A percentile compares a stretch with the other conserved stretches of the same genome.
Conservation (phyloP, 2,888 invertebrate genomes). For the Drosophila putrida region DNA sequence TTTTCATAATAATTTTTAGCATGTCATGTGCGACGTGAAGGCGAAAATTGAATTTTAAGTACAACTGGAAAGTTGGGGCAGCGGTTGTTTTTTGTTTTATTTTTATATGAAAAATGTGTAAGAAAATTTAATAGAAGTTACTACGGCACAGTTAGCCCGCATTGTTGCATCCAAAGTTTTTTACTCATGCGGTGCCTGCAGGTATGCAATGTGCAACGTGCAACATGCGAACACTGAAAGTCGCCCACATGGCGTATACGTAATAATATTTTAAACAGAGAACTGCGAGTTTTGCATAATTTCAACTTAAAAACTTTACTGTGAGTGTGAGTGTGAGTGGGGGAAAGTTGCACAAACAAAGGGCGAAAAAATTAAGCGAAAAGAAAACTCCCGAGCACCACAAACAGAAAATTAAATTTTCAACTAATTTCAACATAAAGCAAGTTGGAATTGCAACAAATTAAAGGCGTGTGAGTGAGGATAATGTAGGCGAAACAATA, state of each 20-base stretch:
- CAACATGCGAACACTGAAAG: constrained; percentile 43
- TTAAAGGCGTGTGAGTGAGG: constrained; percentile 34
- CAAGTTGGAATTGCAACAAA: constrained; percentile 69
- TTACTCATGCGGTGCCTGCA: constrained; percentile 59
- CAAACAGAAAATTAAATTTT: constrained; percentile 67
- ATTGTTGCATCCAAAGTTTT: constrained; percentile 57
- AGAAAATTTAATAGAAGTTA: constrained; percentile 72
- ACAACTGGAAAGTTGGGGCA: constrained; percentile 44
- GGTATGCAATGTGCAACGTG: constrained; percentile 54
- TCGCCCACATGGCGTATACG: constrained; percentile 65
- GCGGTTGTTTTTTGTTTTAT: constrained; percentile 17
- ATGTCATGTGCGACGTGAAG: constrained; percentile 17
- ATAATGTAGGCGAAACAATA: not conserved
- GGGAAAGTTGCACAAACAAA: constrained; percentile 45
- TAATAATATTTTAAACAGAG: constrained; percentile 68
- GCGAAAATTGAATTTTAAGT: constrained; percentile 61
- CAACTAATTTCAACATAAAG: constrained; percentile 71
- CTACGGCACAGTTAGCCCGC: constrained; percentile 49
- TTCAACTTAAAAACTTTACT: constrained; percentile 70
- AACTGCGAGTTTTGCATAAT: constrained; percentile 73
- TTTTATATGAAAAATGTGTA: constrained; percentile 55
- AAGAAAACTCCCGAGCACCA: constrained; percentile 35
- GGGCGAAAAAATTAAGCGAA: constrained; percentile 35
- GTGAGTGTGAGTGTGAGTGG: constrained; percentile 9
- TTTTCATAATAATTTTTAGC: constrained; percentile 13